Conservation (phyloP, 2,797 vertebrate species). For the Acanthiza pusilla region DNA sequence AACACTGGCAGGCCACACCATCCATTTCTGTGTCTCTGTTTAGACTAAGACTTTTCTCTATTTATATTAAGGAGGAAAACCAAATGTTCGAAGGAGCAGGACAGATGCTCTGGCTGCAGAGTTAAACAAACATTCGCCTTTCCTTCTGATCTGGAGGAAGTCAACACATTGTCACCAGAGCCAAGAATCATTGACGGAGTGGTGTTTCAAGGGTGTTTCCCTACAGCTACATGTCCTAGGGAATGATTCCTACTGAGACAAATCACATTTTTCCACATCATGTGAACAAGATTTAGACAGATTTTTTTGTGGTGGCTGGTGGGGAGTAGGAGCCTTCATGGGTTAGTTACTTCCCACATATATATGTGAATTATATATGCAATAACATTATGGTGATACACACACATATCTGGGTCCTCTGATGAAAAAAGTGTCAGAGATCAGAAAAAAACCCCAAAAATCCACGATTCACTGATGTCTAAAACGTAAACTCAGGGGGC, state of each 20-base stretch:
- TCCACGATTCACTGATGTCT: not conserved
- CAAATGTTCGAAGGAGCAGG: not conserved
- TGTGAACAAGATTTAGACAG: not conserved
- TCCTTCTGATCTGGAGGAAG: not conserved
- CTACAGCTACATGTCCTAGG: not conserved
- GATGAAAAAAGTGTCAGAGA: not conserved
- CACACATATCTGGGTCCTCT: not conserved
- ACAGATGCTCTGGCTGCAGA: conserved; percentile 8
- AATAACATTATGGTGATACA: not conserved
- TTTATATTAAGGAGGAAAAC: conserved; percentile 26
- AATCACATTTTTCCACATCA: not conserved
- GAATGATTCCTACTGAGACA: not conserved
- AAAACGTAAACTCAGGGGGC: not conserved
- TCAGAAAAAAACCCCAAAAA: not conserved
- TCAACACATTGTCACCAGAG: not conserved
- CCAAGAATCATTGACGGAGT: not conserved
- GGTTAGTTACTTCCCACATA: not conserved
- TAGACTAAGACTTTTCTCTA: conserved; percentile 26
- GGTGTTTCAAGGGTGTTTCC: not conserved
- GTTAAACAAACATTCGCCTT: conserved; percentile 18
- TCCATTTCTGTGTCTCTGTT: conserved; percentile 23
- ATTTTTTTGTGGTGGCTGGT: not conserved
- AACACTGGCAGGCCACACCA: not conserved
- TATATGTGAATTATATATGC: not conserved
- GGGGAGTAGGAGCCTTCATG: not conserved